Conservation (phyloP, 2,888 invertebrate species). For the Rhagonycha lutea region DNA sequence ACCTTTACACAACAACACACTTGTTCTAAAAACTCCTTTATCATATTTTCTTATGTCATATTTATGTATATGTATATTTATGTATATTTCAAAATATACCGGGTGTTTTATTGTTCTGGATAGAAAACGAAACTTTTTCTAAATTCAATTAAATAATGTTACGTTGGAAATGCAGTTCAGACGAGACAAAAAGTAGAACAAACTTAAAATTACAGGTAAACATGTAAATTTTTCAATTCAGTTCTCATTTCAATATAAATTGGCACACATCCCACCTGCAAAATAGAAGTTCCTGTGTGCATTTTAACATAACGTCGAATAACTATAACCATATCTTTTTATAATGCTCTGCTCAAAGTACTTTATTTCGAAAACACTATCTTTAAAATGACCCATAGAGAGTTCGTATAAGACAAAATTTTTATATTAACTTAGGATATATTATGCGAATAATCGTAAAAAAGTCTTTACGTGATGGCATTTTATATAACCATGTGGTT, state of each 20-base stretch:
- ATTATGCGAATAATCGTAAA: neutral
- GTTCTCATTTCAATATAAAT: neutral
- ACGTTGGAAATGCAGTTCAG: neutral
- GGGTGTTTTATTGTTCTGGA: neutral
- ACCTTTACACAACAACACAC: neutral
- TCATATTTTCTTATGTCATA: conserved; percentile 18
- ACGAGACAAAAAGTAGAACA: neutral
- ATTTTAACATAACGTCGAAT: neutral
- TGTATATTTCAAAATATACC: neutral
- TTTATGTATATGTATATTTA: too few species aligned
- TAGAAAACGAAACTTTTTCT: neutral
- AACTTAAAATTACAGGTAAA: neutral
- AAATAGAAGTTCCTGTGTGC: neutral
- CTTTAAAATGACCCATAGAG: neutral
- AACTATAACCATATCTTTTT: neutral
- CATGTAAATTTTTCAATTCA: neutral
- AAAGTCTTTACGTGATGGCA: neutral
- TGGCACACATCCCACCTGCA: neutral
- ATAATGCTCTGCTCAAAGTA: neutral
- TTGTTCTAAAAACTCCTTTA: conserved; percentile 11
- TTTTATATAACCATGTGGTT: neutral
- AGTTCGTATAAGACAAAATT: neutral
- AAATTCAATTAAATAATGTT: neutral
- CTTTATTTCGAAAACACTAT: neutral
- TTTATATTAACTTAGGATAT: neutral